Conservation (phyloP, 35 echinoderm and acorn worm genomes). For the Strongylocentrotus purpuratus region DNA sequence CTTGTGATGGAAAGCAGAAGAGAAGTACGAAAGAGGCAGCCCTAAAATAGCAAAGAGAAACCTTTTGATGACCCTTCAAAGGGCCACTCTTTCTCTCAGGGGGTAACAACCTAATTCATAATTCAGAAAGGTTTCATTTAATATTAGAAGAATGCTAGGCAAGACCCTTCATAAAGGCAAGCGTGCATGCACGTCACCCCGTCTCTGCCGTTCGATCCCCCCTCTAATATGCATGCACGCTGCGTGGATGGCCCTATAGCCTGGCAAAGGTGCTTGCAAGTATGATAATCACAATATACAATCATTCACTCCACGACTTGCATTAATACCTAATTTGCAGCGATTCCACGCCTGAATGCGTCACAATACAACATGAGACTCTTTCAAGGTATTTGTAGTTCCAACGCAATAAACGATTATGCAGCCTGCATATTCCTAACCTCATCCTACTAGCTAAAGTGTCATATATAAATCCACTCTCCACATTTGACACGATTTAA, state of each 20-base stretch:
- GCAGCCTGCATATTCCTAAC: too few relatives aligned
- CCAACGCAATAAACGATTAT: too few relatives aligned
- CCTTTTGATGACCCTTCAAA: neutral
- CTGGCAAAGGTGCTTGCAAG: neutral
- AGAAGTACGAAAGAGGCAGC: neutral
- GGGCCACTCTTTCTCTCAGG: neutral
- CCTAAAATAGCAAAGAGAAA: neutral
- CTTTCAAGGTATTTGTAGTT: neutral
- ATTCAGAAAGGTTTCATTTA: slow-evolving; percentile 43
- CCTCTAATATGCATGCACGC: neutral
- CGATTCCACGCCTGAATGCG: neutral
- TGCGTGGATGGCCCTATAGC: neutral
- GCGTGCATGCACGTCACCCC: neutral
- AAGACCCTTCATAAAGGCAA: neutral
- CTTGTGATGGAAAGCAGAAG: neutral
- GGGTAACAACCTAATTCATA: slow-evolving; percentile 24
- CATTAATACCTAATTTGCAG: neutral
- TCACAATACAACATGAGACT: neutral
- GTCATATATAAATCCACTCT: neutral
- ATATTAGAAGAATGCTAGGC: slow-evolving; percentile 34
- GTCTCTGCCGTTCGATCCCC: neutral
- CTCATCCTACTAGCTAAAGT: too few relatives aligned
- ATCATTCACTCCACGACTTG: neutral
- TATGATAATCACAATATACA: neutral
- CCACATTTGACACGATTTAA: neutral